These are phyloP conservation scores for Melanotaenia maccullochi DNA, from an alignment of 2,797 vertebrate species.

Conservation along the genomic window DNA sequence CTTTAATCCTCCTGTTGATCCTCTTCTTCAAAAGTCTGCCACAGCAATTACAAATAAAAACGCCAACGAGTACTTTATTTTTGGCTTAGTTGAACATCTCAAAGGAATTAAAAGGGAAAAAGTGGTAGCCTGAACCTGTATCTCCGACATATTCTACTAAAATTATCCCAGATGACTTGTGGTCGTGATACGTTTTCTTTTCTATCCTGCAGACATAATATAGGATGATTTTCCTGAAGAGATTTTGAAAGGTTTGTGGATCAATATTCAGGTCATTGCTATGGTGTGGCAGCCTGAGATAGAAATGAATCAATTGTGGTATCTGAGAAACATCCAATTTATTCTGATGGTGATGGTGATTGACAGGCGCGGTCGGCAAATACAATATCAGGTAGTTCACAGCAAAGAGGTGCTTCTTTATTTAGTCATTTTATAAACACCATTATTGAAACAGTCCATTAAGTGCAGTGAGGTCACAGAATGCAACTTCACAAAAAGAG, in stretches of 20 bases:
- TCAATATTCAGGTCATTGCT: slow-evolving; percentile 52
- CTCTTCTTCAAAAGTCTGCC: not conserved
- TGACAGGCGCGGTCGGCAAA: slow-evolving; percentile 34
- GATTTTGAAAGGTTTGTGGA: slow-evolving; percentile 45
- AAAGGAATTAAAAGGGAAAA: not conserved
- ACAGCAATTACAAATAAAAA: slow-evolving; percentile 12
- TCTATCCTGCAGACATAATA: slow-evolving; percentile 11
- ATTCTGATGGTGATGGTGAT: slow-evolving; percentile 44
- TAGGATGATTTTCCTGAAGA: slow-evolving; percentile 34
- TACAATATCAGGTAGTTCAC: slow-evolving; percentile 16
- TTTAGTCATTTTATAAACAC: not conserved
- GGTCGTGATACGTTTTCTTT: slow-evolving; percentile 21
- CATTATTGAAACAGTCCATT: not conserved
- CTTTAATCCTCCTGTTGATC: not conserved
- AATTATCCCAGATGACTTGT: slow-evolving; percentile 20
- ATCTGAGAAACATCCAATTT: slow-evolving; percentile 56
- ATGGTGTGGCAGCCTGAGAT: slow-evolving; percentile 35
- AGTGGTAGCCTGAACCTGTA: not conserved
- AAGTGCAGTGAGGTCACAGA: not conserved
- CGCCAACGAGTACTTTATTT: not conserved
- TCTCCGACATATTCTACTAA: slow-evolving; percentile 8
- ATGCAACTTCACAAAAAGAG: not conserved
- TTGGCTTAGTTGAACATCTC: not conserved
- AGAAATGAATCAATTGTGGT: slow-evolving; percentile 53
- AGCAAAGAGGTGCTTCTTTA: not conserved